Evolutionary conservation across 1,140 invertebrate genomes (phyloP).

Genomic region (Drosophila sp.): DNA sequence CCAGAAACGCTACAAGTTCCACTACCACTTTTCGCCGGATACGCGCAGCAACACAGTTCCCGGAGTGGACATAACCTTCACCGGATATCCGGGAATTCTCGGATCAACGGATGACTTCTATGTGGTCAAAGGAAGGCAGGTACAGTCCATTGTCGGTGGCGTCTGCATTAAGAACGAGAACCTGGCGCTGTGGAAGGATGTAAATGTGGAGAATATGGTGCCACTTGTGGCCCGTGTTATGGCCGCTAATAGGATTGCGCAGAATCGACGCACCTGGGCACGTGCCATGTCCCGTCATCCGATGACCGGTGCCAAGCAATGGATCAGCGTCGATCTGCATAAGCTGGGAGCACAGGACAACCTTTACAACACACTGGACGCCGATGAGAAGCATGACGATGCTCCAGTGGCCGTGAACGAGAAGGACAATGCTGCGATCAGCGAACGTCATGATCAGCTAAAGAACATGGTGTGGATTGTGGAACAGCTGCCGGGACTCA

Average conservation of each 20-base stretch:
- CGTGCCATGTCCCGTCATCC: conserved; percentile 88
- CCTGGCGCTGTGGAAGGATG: conserved; percentile 85
- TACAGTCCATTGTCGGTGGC: conserved; percentile 86
- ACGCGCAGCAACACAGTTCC: conserved; percentile 87
- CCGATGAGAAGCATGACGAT: conserved; percentile 74
- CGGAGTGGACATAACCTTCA: conserved; percentile 90
- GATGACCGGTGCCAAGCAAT: conserved; percentile 95
- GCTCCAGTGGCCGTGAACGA: conserved; percentile 86
- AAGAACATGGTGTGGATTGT: conserved; percentile 90
- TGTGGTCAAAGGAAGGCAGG: conserved; percentile 86
- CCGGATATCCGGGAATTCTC: conserved; percentile 94
- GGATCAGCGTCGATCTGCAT: conserved; percentile 92
- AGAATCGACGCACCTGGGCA: conserved; percentile 90
- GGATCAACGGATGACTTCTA: conserved; percentile 96
- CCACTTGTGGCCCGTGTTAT: conserved; percentile 92
- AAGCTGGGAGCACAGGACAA: conserved; percentile 78
- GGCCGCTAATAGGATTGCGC: conserved; percentile 93
- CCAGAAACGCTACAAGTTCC: conserved; percentile 95
- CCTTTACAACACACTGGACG: conserved; percentile 60
- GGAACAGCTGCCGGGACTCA: conserved; percentile 92
- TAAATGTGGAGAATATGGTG: conserved; percentile 87
- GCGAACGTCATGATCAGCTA: conserved; percentile 82
- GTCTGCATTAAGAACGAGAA: conserved; percentile 87
- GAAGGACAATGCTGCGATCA: conserved; percentile 73
- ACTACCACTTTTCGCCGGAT: conserved; percentile 88